Base-by-base conservation (phyloP, 1,140 invertebrate species). In the Microplitis mediator region DNA sequence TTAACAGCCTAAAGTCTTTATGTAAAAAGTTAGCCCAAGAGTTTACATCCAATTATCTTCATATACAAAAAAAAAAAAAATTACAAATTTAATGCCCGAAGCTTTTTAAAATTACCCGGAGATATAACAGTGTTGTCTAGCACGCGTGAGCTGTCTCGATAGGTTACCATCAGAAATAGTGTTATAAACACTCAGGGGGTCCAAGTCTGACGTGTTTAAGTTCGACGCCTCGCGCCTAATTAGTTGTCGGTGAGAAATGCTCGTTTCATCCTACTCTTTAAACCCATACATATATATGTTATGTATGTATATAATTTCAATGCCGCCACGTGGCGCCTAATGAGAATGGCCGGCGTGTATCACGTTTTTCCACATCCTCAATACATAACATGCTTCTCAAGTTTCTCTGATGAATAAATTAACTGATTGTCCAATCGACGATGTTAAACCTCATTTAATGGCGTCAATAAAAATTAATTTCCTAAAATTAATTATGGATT, bases 151-250 rank as follows among this genome's bases (percentile, higher is more conserved):
- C 32, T 64, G 23, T 9, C 65, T 52, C 3, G 3, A n/a, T n/a
- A 3, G 23, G 52, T 14, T 54, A 54, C 31, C 16, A 23, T 54
- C 64, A 31, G 65, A 13, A 71, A 63, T 66, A 32, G 69, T 74
- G 75, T 76, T 72, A 76, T 76, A 72, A 76, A 76, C 75, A 64
- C 72, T 68, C 64, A 66, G 54, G 52, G 52, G 70, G 69, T 6
- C 61, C 69, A 31, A 70, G 62, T 62, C 62, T 73, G 66, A 74
- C 75, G 76, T 74, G 75, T 69, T 68, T 62, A 78, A 80, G 78
- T 81, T 83, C 79, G 81, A 83, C 79, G 79, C 79, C 80, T 80
- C 77, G 77, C 80, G 78, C 79, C 77, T 81, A 82, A 83, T 83
- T 82, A 83, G 82, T 78, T 77, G 76, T 79, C 68, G 78, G 77